A percentile compares a stretch with the other conserved stretches of the same genome.
Conservation (phyloP, 2,888 invertebrate genomes). For the Eledona agricola region DNA sequence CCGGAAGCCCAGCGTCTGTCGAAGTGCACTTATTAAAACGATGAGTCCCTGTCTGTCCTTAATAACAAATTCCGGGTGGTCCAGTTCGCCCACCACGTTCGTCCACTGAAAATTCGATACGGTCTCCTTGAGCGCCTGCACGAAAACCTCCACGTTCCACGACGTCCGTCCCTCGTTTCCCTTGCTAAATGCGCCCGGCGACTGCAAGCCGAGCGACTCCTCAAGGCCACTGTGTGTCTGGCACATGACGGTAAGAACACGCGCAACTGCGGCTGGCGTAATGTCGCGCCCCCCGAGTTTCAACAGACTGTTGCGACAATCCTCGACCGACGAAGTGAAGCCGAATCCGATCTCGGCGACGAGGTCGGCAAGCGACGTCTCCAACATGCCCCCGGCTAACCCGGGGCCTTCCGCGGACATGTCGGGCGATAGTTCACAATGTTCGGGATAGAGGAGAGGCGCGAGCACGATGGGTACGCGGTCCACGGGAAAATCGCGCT, state of each 20-base stretch:
- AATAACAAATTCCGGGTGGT: constrained; percentile 88
- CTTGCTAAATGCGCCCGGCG: constrained; percentile 70
- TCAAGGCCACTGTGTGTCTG: constrained; percentile 82
- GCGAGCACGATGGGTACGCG: constrained; percentile 89
- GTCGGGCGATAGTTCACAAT: constrained; percentile 72
- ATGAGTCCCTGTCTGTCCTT: constrained; percentile 87
- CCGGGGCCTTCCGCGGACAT: constrained; percentile 72
- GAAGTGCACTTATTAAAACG: constrained; percentile 83
- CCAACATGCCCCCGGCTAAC: constrained; percentile 67
- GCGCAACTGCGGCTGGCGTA: constrained; percentile 82
- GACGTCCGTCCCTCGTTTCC: constrained; percentile 64
- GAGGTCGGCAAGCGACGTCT: constrained; percentile 84
- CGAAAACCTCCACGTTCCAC: constrained; percentile 95
- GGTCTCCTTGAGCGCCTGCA: constrained; percentile 89
- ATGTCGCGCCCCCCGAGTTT: constrained; percentile 85
- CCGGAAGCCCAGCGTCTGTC: constrained; percentile 75
- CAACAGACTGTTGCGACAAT: constrained; percentile 84
- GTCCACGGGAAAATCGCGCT: constrained; percentile 88
- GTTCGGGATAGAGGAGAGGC: constrained; percentile 85
- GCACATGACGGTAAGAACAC: constrained; percentile 87
- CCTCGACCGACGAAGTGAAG: constrained; percentile 86
- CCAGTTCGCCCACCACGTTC: constrained; percentile 90
- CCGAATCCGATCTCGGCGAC: constrained; percentile 88
- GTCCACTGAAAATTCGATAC: constrained; percentile 90
- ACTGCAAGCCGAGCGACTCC: constrained; percentile 65